phyloP scores from a whole-genome alignment of 2,888 invertebrate genomes.

The Orthonychiurus folsomi region DNA sequence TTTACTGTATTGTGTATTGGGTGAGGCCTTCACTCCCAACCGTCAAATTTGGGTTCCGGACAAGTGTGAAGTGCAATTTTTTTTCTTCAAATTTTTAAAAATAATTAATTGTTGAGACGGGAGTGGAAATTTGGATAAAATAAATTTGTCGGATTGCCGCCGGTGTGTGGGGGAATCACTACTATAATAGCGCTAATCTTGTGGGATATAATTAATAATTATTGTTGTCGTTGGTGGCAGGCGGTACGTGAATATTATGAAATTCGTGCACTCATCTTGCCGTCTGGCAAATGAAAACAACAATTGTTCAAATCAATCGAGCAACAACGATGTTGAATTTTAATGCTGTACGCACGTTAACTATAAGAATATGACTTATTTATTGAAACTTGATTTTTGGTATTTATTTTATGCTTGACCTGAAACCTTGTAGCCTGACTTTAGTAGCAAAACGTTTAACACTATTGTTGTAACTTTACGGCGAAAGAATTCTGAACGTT shows the following conservation, averaged over 20 bases:
- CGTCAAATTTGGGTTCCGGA: too few relatives aligned
- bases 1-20: too few relatives aligned
- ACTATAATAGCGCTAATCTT: too few relatives aligned
- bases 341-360: background rate
- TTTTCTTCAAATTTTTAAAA: too few relatives aligned
- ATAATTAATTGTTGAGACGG: too few relatives aligned
- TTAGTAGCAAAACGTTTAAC: background rate
- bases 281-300: constrained; percentile 72
- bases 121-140: too few relatives aligned
- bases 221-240: constrained; percentile 79
- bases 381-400: background rate
- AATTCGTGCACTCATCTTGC: constrained; percentile 77
- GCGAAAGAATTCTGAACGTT: background rate
- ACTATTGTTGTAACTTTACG: too few relatives aligned
- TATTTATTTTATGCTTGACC: background rate
- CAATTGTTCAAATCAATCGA: background rate
- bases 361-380: background rate
- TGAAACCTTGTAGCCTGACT: background rate
- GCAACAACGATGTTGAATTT: background rate
- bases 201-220: constrained; percentile 65
- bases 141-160: too few relatives aligned
- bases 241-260: constrained; percentile 79
- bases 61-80: too few relatives aligned
- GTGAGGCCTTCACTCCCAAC: too few relatives aligned
- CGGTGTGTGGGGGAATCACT: too few relatives aligned